Evolutionary conservation across 2,797 vertebrate species (phyloP).

Genomic region (Cryptoblepharus egeriae): DNA sequence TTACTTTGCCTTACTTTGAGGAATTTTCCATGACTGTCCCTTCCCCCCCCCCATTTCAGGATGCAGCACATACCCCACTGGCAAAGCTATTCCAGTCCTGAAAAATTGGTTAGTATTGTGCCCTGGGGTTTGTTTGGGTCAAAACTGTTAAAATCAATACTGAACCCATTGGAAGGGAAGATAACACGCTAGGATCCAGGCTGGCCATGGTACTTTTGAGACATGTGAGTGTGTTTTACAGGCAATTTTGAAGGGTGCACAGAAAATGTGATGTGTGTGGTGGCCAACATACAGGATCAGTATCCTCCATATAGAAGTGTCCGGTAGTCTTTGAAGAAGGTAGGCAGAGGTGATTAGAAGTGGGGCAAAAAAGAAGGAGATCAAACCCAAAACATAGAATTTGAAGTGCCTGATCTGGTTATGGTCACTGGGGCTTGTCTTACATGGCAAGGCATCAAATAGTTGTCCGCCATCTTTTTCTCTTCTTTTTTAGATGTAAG

Average conservation of each 20-base stretch:
- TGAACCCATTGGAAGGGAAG: too few relatives aligned
- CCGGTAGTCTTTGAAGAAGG: background rate
- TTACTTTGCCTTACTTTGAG: too few relatives aligned
- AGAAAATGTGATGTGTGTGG: background rate
- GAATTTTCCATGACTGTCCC: too few relatives aligned
- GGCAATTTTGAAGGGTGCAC: background rate
- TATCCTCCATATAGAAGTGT: background rate
- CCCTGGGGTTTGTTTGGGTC: background rate
- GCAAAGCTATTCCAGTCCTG: too few relatives aligned
- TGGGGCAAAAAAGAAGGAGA: background rate
- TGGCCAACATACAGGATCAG: background rate
- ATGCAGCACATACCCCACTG: too few relatives aligned
- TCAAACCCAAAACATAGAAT: background rate
- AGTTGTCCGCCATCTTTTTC: background rate
- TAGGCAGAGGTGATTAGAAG: background rate
- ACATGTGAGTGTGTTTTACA: too few relatives aligned
- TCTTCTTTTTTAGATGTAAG: too few relatives aligned
- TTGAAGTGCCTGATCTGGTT: background rate
- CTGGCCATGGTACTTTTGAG: background rate
- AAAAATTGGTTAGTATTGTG: too few relatives aligned
- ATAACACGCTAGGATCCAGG: background rate
- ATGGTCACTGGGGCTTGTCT: background rate
- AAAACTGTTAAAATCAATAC: background rate
- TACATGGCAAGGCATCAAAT: background rate
- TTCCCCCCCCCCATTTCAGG: too few relatives aligned